phyloP scores from a whole-genome alignment of 1,140 invertebrate species.

The Lepidurus couesii region DNA sequence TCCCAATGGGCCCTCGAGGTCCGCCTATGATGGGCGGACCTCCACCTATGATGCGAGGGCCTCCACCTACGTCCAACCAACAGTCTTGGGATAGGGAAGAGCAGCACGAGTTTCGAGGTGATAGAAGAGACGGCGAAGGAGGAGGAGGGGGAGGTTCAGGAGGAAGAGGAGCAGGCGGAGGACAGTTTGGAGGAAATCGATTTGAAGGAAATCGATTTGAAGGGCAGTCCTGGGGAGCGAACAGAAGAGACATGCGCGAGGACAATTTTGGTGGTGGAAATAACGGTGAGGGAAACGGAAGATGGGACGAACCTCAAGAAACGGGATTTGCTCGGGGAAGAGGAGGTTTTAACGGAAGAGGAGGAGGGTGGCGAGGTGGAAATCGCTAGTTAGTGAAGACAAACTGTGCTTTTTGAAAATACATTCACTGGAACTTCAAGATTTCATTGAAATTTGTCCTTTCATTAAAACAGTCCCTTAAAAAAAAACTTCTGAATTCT shows the following conservation, averaged over 20 bases:
- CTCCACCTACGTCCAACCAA: neutral
- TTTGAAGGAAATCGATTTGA: constrained; percentile 3
- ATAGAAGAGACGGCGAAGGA: neutral
- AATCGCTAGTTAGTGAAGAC: neutral
- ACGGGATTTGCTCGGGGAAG: neutral
- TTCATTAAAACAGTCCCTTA: too few relatives aligned
- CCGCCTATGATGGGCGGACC: neutral
- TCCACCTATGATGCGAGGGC: neutral
- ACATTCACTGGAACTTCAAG: neutral
- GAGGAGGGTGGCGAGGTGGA: constrained; percentile 12
- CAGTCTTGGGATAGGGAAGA: neutral
- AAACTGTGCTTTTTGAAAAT: constrained; percentile 8
- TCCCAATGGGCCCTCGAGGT: constrained; percentile 10
- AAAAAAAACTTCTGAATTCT: too few relatives aligned
- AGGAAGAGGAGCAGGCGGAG: neutral
- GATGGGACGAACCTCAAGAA: constrained; percentile 5
- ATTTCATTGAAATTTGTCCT: neutral
- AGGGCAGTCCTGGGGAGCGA: neutral
- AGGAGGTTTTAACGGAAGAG: constrained; percentile 13
- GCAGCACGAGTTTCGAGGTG: neutral
- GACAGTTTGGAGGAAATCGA: constrained; percentile 12
- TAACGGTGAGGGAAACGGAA: neutral
- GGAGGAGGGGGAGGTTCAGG: neutral
- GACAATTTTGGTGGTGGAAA: constrained; percentile 16
- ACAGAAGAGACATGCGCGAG: constrained; percentile 9